phyloP scores from a whole-genome alignment of 2,113 vertebrate genomes.

The Syngnathus floridae region DNA sequence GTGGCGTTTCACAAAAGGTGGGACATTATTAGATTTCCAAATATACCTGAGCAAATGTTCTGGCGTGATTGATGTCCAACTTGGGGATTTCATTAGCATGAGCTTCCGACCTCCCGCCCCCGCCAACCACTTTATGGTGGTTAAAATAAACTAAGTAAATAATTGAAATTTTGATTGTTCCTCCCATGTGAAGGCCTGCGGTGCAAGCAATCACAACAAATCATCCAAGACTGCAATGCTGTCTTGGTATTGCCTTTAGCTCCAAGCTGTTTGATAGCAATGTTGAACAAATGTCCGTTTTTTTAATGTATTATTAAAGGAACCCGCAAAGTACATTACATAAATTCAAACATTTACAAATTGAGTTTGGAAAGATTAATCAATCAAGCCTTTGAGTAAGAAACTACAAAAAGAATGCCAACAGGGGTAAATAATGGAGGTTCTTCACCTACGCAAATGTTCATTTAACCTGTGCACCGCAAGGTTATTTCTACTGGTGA shows the following conservation, averaged over 20 bases:
- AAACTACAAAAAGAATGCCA: conserved; percentile 47
- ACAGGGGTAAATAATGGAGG: conserved; percentile 62
- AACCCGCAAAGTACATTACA: conserved; percentile 40
- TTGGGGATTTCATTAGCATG: conserved; percentile 2
- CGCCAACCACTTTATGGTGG: not conserved
- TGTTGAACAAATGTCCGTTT: conserved; percentile 32
- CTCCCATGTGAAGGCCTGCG: conserved; percentile 13
- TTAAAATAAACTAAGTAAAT: conserved; percentile 1
- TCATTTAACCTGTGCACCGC: conserved; percentile 82
- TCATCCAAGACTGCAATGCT: conserved; percentile 23
- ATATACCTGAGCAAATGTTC: conserved; percentile 19
- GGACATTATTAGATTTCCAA: conserved; percentile 13
- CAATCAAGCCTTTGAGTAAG: conserved; percentile 54
- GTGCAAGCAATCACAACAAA: conserved; percentile 2
- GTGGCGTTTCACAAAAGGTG: conserved; percentile 15
- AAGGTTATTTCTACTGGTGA: conserved; percentile 88
- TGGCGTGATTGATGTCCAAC: conserved; percentile 4
- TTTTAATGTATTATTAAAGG: conserved; percentile 15
- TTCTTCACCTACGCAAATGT: conserved; percentile 61
- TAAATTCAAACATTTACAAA: conserved; percentile 46
- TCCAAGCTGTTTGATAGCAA: conserved; percentile 30
- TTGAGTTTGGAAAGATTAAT: conserved; percentile 44
- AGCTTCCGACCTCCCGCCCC: not conserved
- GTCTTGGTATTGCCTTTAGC: conserved; percentile 21
- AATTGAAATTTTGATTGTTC: conserved; percentile 15